Evolutionary conservation across 2,113 vertebrate species (phyloP).

Genomic region (Gallinago media): DNA sequence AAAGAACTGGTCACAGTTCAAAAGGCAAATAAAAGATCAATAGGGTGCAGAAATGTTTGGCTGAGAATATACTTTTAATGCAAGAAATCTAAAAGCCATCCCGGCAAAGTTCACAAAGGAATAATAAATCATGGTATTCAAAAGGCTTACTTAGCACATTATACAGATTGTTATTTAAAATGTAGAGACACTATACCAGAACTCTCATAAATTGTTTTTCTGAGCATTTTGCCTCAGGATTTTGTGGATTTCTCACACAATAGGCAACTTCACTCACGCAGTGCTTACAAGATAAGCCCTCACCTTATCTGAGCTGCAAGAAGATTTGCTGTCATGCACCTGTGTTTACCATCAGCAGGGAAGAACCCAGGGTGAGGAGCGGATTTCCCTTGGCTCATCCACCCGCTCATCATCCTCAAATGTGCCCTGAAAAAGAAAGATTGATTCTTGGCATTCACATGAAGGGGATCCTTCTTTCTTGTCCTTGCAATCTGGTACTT

Average conservation of each 20-base stretch:
- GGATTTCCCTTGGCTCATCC: neutral
- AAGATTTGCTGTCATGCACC: neutral
- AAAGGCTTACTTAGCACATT: neutral
- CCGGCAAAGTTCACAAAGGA: neutral
- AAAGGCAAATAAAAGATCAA: neutral
- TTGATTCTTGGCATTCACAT: neutral
- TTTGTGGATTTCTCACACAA: neutral
- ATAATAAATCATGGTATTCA: neutral
- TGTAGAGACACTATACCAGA: neutral
- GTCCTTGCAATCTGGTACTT: neutral
- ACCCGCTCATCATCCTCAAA: neutral
- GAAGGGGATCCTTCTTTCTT: neutral
- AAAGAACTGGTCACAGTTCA: neutral
- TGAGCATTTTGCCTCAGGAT: neutral
- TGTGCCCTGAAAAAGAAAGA: neutral
- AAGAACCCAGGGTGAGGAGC: neutral
- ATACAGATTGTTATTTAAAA: neutral
- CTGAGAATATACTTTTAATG: neutral
- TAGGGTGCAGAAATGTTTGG: neutral
- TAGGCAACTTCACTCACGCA: neutral
- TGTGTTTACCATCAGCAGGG: neutral
- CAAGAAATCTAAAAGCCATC: neutral
- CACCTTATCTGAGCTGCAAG: neutral
- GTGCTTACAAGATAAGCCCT: neutral
- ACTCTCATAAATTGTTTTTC: neutral